phyloP scores from a whole-genome alignment of 1,140 invertebrate genomes.

The Chymomyza costata region DNA sequence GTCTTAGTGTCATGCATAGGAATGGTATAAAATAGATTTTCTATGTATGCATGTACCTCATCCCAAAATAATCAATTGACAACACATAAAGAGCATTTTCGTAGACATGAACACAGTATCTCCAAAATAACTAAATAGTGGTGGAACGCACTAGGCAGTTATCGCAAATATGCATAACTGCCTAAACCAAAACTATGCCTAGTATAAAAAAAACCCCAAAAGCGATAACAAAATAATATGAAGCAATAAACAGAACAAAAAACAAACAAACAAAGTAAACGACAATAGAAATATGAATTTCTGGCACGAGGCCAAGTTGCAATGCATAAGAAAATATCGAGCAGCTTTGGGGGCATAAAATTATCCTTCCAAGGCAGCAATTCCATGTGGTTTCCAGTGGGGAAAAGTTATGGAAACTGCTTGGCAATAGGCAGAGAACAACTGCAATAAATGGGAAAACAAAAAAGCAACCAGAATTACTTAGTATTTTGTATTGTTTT shows the following conservation, averaged over 20 bases:
- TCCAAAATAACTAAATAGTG: no score
- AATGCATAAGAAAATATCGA: conserved; percentile 19
- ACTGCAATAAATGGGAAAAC: conserved; percentile 14
- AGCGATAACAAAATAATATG: conserved; percentile 43
- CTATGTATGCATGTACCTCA: no score
- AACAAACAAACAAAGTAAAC: neutral
- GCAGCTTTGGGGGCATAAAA: conserved; percentile 37
- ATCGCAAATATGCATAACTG: conserved; percentile 60
- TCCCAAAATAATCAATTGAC: conserved; percentile 64
- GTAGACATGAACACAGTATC: conserved; percentile 28
- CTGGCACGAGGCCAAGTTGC: conserved; percentile 62
- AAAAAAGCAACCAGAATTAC: conserved; percentile 49
- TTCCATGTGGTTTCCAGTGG: neutral
- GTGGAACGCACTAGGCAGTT: conserved; percentile 30
- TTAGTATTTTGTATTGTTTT: conserved; percentile 70
- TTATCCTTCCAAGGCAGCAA: conserved; percentile 25
- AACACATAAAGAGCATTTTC: conserved; percentile 56
- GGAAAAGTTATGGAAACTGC: neutral
- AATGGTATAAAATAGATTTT: no score
- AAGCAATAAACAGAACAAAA: conserved; percentile 34
- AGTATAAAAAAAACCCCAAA: conserved; percentile 17
- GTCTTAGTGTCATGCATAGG: no score
- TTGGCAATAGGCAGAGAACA: conserved; percentile 9
- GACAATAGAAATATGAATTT: conserved; percentile 28
- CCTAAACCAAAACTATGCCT: conserved; percentile 47